Base-by-base conservation (phyloP, 92 coral and sea anemone species). In the Galaxea fascicularis region DNA sequence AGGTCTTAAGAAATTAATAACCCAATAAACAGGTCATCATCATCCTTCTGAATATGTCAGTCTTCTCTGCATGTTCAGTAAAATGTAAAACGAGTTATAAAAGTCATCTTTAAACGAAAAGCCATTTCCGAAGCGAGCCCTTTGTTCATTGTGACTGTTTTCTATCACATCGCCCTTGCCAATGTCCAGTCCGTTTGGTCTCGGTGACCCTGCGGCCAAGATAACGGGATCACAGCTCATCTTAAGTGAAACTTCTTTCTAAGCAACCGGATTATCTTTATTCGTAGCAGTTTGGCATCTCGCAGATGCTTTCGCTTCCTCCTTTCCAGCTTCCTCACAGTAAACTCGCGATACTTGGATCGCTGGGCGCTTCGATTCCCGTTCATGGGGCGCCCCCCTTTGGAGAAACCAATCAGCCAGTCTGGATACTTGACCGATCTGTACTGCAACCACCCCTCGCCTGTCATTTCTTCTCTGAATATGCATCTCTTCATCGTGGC, bases 381-480 rank as follows among this genome's bases (percentile, higher is more conserved):
- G 15, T 44, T 62, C 12, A 78, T 30, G 16, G 77, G 81, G 25
- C 72, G 81, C 13, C 93, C 93, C 0, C 59, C 68, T 77, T 77
- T 76, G 64, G 86, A 76, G 58, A 87, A 74, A 17, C 91, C 93
- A 35, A 90, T 71, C 52, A 41, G 77, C 88, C 84, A 90, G 5
- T 74, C 46, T 22, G 88, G 91, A 74, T 80, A 82, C 56, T 66
- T 86, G 10, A 64, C 81, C 4, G 91, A 90, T 65, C 58, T 75
- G 77, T 78, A 90, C 78, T 65, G 45, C 44, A 27, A 41, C 68
- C 78, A 90, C 1, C 93, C 93, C 12, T 49, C 31, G 29, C 63
- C 45, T 4, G 84, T 68, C 20, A 70, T 39, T 52, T 64, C 77
- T 30, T 90, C 88, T 26, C 68, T 71, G 62, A 87, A 90, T 53